phyloP scores from a whole-genome alignment of 2,888 invertebrate genomes.

The Eucriotettix oculatus region DNA sequence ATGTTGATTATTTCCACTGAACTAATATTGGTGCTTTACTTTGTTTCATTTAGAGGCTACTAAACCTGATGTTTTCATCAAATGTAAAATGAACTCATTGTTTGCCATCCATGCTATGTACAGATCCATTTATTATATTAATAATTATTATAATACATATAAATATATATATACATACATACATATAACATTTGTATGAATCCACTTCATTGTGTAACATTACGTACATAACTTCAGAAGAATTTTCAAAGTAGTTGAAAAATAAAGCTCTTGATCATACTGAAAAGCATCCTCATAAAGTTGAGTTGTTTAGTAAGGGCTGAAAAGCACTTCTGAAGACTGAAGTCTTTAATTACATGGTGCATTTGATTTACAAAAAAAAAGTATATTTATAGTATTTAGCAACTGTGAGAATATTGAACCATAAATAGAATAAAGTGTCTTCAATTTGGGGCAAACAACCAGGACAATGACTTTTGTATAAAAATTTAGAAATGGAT shows the following conservation, averaged over 20 bases:
- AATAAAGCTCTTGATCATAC: slow-evolving; percentile 4
- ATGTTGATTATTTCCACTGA: background rate
- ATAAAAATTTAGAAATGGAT: background rate
- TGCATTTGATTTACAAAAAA: background rate
- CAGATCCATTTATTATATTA: slow-evolving; percentile 7
- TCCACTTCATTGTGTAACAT: slow-evolving; percentile 2
- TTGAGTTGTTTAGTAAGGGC: background rate
- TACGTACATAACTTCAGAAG: background rate
- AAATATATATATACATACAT: slow-evolving; percentile 2
- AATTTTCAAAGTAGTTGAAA: slow-evolving; percentile 4
- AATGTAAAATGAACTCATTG: background rate
- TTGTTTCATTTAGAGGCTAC: background rate
- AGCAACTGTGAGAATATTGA: background rate
- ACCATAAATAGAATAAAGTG: no score
- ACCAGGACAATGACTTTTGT: background rate
- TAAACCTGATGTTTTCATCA: background rate
- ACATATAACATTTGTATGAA: slow-evolving; percentile 5
- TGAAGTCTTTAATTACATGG: slow-evolving; percentile 4
- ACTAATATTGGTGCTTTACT: background rate
- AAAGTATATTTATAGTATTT: background rate
- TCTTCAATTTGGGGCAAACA: no score
- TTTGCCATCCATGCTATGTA: slow-evolving; percentile 12
- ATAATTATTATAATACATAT: slow-evolving; percentile 7
- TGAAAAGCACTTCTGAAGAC: slow-evolving; percentile 6
- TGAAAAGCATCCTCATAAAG: background rate